These are phyloP conservation scores for Drosophila novamexicana DNA, from an alignment of 1,140 invertebrate species.

Conservation along the genomic window DNA sequence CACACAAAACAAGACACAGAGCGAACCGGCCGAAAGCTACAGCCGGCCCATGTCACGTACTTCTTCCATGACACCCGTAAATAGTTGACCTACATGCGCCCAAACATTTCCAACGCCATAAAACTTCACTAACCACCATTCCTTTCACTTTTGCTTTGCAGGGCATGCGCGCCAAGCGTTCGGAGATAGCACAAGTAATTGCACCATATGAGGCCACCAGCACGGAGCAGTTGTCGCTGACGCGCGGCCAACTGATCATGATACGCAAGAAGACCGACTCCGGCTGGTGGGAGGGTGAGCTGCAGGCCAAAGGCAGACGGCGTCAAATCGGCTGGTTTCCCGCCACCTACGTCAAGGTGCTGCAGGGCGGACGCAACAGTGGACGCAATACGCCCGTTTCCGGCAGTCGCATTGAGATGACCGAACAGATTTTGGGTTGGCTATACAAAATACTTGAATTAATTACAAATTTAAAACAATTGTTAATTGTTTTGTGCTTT, in stretches of 20 bases:
- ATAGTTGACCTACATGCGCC: slow-evolving; percentile 61
- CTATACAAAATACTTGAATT: background rate
- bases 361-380: slow-evolving; percentile 88
- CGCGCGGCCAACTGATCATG: slow-evolving; percentile 97
- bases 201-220: slow-evolving; percentile 95
- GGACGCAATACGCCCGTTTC: slow-evolving; percentile 90
- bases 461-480: background rate
- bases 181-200: slow-evolving; percentile 95
- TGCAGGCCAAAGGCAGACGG: slow-evolving; percentile 98
- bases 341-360: slow-evolving; percentile 96
- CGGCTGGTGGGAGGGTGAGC: slow-evolving; percentile 99
- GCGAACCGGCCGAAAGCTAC: slow-evolving; percentile 79
- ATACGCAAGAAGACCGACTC: slow-evolving; percentile 97
- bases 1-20: slow-evolving; percentile 83
- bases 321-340: slow-evolving; percentile 99
- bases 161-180: slow-evolving; percentile 88
- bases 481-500: slow-evolving; percentile 42
- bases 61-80: slow-evolving; percentile 84
- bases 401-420: slow-evolving; percentile 84
- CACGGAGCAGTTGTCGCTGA: slow-evolving; percentile 94
- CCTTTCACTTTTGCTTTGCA: slow-evolving; percentile 42
- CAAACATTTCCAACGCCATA: background rate
- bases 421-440: slow-evolving; percentile 85
- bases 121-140: slow-evolving; percentile 8
- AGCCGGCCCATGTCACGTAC: slow-evolving; percentile 84